Base-by-base conservation (phyloP, 2,113 vertebrate genomes). In the Clupea harengus region DNA sequence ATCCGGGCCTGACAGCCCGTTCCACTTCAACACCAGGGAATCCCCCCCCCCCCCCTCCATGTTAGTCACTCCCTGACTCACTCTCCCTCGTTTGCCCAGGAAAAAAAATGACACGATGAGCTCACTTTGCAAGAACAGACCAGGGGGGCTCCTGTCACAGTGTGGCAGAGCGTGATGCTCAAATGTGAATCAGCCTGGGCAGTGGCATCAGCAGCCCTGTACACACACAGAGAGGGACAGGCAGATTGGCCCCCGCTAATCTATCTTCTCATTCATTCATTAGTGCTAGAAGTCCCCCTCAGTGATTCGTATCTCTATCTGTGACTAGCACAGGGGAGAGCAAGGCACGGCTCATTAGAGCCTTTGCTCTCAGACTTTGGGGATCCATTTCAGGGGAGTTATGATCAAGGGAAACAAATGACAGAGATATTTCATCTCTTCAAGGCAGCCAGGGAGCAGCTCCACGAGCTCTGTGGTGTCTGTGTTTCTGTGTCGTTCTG, bases 181-280 rank as follows among this genome's bases (percentile, higher is more conserved):
- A 85, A 86, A 45, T 75, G 25, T 84, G 83, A 90, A 89, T 93
- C 88, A 92, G 86, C 45, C 8, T 84, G 89, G 89, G 88, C 88
- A 85, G 84, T 82, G 72, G 25, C 72, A 44, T 78, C 72, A 78
- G 11, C 22, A 67, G 64, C 2, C 2, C 64, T 83, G 49, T 67
- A 89, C 81, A 88, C 88, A 88, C 90, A 89, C 89, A 89, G 90
- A 82, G 87, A 86, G 22, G 89, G 87, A 89, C 50, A 87, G 82
- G n/a, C 86, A 45, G 81, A 90, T 90, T 88, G 87, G 20, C 86
- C 83, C 18, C 81, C 87, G 86, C 85, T 72, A 89, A 92, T 92
- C 90, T 90, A 92, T 92, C 92, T 90, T 83, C 86, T 80, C 86
- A 82, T 91, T 91, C 88, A 90, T 90, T 88, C 82, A 82, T 86